Conservation (phyloP, 2,888 invertebrate species). For the Polymixis flavicincta region DNA sequence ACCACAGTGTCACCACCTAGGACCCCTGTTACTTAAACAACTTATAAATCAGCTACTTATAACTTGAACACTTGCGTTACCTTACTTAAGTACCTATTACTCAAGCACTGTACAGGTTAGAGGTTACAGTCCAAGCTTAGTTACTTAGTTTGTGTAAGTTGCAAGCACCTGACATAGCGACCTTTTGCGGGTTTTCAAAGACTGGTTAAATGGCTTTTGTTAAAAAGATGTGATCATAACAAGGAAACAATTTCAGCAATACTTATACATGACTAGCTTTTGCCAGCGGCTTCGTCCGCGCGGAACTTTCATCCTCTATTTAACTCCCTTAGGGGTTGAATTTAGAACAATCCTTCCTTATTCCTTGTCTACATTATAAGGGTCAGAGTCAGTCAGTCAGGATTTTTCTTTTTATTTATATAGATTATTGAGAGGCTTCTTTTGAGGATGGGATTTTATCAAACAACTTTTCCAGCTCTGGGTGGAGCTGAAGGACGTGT, state of each 20-base stretch:
- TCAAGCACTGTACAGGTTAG: constrained; percentile 26
- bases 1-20: neutral
- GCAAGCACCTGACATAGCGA: constrained; percentile 15
- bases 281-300: no score
- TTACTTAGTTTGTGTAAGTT: constrained; percentile 8
- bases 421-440: no score
- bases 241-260: constrained; percentile 1
- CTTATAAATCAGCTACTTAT: constrained; percentile 10
- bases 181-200: neutral
- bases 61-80: constrained; percentile 5
- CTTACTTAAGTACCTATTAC: constrained; percentile 23
- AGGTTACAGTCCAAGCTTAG: constrained; percentile 10
- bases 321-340: no score
- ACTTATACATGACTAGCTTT: neutral
- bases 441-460: no score
- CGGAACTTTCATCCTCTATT: no score
- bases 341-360: no score
- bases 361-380: no score
- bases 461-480: no score
- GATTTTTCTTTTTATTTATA: no score
- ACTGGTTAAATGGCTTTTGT: constrained; percentile 3
- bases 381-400: no score
- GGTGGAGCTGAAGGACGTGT: no score
- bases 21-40: neutral
- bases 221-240: neutral